phyloP scores from a whole-genome alignment of 2,797 vertebrate species.

The Masticophis lateralis region DNA sequence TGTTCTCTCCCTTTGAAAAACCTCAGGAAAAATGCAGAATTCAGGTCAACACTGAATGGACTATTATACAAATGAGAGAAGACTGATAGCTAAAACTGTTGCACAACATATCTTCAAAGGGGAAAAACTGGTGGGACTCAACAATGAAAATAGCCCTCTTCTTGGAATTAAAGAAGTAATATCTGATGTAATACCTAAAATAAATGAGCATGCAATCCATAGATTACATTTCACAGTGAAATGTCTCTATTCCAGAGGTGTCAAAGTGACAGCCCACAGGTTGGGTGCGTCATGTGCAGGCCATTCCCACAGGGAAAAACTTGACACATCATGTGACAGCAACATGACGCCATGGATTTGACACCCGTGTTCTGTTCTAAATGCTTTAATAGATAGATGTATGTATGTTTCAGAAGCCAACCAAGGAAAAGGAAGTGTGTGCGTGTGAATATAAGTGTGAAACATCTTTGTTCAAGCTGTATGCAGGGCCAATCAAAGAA shows the following conservation, averaged over 20 bases:
- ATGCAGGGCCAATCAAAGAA: not conserved
- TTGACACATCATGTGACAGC: no score
- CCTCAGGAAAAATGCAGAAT: slow-evolving; percentile 27
- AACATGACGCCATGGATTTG: no score
- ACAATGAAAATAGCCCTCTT: slow-evolving; percentile 1
- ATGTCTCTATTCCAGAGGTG: not conserved
- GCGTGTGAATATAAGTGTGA: not conserved
- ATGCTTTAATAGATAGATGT: not conserved
- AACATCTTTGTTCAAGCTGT: not conserved
- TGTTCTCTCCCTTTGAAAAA: slow-evolving; percentile 47
- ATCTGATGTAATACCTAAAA: not conserved
- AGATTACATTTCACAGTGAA: slow-evolving; percentile 36
- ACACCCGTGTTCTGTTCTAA: not conserved
- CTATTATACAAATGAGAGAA: slow-evolving; percentile 19
- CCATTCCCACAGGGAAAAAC: no score
- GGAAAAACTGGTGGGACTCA: slow-evolving; percentile 44
- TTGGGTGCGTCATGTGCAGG: no score
- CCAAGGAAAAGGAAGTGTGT: not conserved
- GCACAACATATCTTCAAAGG: slow-evolving; percentile 34
- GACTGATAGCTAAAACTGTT: slow-evolving; percentile 43
- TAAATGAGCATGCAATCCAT: slow-evolving; percentile 19
- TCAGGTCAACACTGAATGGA: slow-evolving; percentile 45
- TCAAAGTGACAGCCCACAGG: no score
- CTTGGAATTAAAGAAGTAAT: slow-evolving; percentile 1
- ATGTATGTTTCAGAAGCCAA: not conserved